A percentile compares a stretch with the other conserved stretches of the same genome.
Evolutionary conservation across 2,797 vertebrate genomes (phyloP).

Genomic region (Melopsittacus undulatus): DNA sequence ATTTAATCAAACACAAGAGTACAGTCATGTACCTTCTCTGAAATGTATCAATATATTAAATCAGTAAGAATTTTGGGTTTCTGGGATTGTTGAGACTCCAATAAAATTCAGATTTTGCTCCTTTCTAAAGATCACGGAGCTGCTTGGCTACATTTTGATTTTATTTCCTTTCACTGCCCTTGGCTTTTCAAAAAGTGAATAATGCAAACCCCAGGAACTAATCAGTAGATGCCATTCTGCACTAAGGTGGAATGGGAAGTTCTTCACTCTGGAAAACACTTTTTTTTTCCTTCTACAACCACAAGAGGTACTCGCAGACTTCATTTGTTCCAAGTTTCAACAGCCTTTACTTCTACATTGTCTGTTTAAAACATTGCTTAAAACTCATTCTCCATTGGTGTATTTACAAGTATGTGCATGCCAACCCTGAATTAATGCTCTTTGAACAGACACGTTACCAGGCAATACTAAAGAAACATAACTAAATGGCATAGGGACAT

Average conservation of each 20-base stretch:
- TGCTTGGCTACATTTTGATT: not conserved
- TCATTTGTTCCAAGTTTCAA: not conserved
- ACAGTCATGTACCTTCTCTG: not conserved
- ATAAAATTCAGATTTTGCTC: not conserved
- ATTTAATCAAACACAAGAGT: not conserved
- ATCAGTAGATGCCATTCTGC: not conserved
- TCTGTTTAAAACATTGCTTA: not conserved
- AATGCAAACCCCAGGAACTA: not conserved
- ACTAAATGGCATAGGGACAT: not conserved
- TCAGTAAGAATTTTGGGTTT: not conserved
- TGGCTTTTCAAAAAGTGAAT: not conserved
- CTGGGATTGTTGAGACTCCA: not conserved
- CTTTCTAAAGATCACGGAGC: not conserved
- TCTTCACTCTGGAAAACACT: not conserved
- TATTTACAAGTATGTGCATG: not conserved
- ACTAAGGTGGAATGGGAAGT: not conserved
- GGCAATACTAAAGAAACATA: not conserved
- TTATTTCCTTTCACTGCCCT: not conserved
- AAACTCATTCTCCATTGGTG: not conserved
- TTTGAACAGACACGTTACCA: not conserved
- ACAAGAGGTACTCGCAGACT: constrained; percentile 60
- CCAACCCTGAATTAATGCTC: not conserved
- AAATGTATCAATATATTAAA: not conserved
- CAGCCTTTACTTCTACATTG: not conserved
- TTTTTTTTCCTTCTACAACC: constrained; percentile 10